Evolutionary conservation across 2,113 vertebrate species (phyloP).

Genomic region (Cyanoderma ruficeps): DNA sequence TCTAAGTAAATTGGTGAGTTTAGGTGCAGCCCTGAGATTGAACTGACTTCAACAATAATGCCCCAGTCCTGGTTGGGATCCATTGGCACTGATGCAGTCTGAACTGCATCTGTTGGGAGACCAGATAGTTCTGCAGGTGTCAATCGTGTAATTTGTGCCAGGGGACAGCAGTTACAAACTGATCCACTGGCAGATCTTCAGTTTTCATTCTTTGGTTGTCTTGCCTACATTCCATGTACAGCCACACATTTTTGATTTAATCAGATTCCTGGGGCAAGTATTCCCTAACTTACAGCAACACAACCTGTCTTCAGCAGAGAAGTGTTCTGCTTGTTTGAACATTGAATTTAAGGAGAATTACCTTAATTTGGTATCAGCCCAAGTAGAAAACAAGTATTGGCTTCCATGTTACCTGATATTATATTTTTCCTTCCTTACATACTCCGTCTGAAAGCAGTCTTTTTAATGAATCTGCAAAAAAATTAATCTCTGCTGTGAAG

Average conservation of each 20-base stretch:
- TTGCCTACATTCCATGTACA: constrained; percentile 41
- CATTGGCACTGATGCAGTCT: neutral
- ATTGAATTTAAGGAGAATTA: neutral
- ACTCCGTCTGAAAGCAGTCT: neutral
- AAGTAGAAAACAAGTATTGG: neutral
- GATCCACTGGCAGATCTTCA: neutral
- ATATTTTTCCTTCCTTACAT: neutral
- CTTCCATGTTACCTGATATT: neutral
- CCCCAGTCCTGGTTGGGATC: neutral
- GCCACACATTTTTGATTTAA: neutral
- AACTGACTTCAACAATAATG: neutral
- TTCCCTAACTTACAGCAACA: neutral
- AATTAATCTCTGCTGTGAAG: neutral
- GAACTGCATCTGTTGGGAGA: neutral
- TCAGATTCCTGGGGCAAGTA: constrained; percentile 15
- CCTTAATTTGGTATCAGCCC: neutral
- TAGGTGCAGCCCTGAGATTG: neutral
- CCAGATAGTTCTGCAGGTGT: neutral
- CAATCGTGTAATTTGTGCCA: neutral
- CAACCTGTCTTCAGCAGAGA: neutral
- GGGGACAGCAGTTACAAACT: neutral
- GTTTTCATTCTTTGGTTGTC: neutral
- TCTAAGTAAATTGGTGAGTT: neutral
- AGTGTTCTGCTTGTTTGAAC: neutral
- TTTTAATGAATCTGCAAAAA: neutral